Evolutionary conservation across 2,888 invertebrate genomes (phyloP).

Genomic region (Eupeodes luniger): DNA sequence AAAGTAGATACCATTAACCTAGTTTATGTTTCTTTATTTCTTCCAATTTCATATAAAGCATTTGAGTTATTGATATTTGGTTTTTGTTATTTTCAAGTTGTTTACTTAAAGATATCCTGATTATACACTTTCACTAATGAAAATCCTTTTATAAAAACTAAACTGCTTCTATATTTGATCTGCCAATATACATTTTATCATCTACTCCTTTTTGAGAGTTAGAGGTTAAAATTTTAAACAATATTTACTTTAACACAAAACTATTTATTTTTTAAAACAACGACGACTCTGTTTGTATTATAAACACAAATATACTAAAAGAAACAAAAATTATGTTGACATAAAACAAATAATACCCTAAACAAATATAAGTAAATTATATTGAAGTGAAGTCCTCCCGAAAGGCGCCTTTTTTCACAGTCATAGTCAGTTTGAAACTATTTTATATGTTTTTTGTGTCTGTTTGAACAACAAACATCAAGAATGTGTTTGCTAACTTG

Average conservation of each 20-base stretch:
- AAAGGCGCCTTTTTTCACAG: slow-evolving; percentile 41
- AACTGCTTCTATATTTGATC: slow-evolving; percentile 20
- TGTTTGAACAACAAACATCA: not conserved
- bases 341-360: slow-evolving; percentile 29
- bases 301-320: slow-evolving; percentile 10
- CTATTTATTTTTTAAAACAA: slow-evolving; percentile 32
- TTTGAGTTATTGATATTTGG: not conserved
- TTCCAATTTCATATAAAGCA: not conserved
- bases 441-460: not conserved
- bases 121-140: not conserved
- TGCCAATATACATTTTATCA: slow-evolving; percentile 44
- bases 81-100: not conserved
- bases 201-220: not conserved
- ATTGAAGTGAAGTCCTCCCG: not conserved
- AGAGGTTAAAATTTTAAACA: slow-evolving; percentile 11
- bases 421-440: not conserved
- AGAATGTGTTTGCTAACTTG: not conserved
- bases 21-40: too few species aligned
- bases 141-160: not conserved
- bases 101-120: not conserved
- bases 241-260: slow-evolving; percentile 50
- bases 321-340: slow-evolving; percentile 21
- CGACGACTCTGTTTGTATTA: slow-evolving; percentile 3
- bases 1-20: too few species aligned
- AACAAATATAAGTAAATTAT: not conserved